Evolutionary conservation across 2,113 vertebrate species (phyloP), one percentile per base, ranked within the genome.

Genomic region (Catharus minimus): DNA sequence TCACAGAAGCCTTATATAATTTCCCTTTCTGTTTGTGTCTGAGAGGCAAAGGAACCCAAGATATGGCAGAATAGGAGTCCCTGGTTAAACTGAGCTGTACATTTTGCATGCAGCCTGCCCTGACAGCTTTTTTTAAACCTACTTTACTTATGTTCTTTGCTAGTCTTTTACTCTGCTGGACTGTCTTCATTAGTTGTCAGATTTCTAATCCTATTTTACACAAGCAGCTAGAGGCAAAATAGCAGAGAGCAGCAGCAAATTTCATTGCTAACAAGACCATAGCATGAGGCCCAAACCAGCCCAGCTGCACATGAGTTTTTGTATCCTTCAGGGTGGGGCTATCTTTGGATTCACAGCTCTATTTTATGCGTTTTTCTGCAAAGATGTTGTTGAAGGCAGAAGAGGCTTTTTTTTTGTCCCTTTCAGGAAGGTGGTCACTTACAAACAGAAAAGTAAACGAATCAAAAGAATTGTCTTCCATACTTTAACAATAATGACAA

Each of bases 151-250:
- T 21, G 22, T 60, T 89, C 33, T 69, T 83, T 39, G 23, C 27
- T 67, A 44, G 21, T 36, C 52, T 74, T 84, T 83, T 86, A 67
- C 67, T 62, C 21, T 81, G 26, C 49, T 88, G 36, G 39, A 26
- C 32, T 75, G 16, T 69, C 50, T 77, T 90, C 77, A 89, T 89
- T 82, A 91, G 38, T 67, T 87, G 71, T 82, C 84, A 72, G 12
- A 57, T 92, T 75, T 78, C 41, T 89, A 73, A 86, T 92, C 66
- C 50, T 78, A 19, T 72, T 89, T 93, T 75, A 84, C 46, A 43
- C 55, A 89, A 56, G 55, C 33, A 91, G 33, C 26, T 49, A 53
- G 49, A 68, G 69, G 89, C 57, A 88, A 68, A 86, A 75, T 5
- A 89, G 41, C 21, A 88, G 56, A 27, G 3, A 41, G 65, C 44